Percentiles rank a stretch among this genome's conserved stretches.
phyloP scores from a whole-genome alignment of 37 sponge, comb jelly and placozoan genomes.

The Hormiphora californensis region DNA sequence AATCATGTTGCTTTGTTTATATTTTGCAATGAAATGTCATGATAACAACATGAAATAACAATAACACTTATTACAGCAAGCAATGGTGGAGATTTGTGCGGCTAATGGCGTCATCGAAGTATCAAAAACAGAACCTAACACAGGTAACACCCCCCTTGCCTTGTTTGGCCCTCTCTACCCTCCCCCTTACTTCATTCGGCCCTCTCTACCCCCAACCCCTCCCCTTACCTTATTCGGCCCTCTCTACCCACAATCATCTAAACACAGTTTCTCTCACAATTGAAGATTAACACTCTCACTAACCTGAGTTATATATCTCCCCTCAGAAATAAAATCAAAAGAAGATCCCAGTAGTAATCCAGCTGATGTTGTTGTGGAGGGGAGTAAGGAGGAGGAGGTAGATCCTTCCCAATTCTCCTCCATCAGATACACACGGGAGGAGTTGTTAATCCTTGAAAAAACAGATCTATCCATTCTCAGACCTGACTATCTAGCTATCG shows the following conservation, averaged over 20 bases:
- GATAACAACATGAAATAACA: not conserved
- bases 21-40: not conserved
- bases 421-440: slow-evolving; percentile 10
- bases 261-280: too few species aligned
- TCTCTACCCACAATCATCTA: too few species aligned
- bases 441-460: slow-evolving; percentile 33
- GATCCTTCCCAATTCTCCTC: not conserved
- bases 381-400: not conserved
- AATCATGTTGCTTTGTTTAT: not conserved
- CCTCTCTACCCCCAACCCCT: too few species aligned
- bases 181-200: too few species aligned
- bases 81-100: slow-evolving; percentile 49
- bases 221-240: too few species aligned
- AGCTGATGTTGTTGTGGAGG: not conserved
- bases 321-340: not conserved
- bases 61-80: slow-evolving; percentile 43
- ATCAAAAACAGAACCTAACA: too few species aligned
- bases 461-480: slow-evolving; percentile 34
- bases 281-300: too few species aligned
- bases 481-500: not conserved
- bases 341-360: not conserved
- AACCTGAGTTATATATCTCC: too few species aligned
- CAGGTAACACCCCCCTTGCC: too few species aligned
- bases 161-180: too few species aligned
- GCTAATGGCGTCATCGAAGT: too few species aligned